Evolutionary conservation across 2,888 invertebrate genomes (phyloP), one percentile per base, ranked within the genome.

Genomic region (Timema podura): DNA sequence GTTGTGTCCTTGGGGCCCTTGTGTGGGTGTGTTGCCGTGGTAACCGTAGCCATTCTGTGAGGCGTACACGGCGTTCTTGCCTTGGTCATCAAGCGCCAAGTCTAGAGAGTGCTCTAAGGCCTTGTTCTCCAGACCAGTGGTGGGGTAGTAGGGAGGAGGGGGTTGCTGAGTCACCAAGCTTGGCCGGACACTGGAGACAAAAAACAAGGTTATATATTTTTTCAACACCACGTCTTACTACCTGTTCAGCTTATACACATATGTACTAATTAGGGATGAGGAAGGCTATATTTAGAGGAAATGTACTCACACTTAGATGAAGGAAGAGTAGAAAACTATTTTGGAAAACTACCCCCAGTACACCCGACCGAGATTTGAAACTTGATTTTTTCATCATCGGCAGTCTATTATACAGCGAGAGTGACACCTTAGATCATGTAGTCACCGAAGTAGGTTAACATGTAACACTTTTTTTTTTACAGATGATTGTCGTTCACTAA

Each of bases 31-130:
- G 69, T 90, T 88, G 67, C 86, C 86, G 81, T 93, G 92, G 80
- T 94, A 94, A 65, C 92, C 91, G 79, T 94, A 94, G 44, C 93
- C 93, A 71, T 92, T 91, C 77, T 93, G 93, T 45, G 91, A 89
- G 8, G 91, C 91, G 80, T 93, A 93, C 67, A 93, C 90, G 0
- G 90, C 88, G 70, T 90, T 92, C 82, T 95, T 95, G 67, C 79
- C 76, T 8, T 93, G 91, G 78, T 95, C 95, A 77, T 94, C 94
- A 82, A 93, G 80, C 2, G 91, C 91, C 76, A 93, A 85, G 78
- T 95, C 95, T 86, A 94, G 88, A 9, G 93, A 93, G 81, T 93
- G 92, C 81, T 95, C 95, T 64, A 95, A 83, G 47, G 94, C 95
- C 82, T 95, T 95, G 81, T 95, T 95, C 82, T 95, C 95, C 86